Evolutionary conservation across 2,797 vertebrate species (phyloP).

Genomic region (Kryptopterus vitreolus): DNA sequence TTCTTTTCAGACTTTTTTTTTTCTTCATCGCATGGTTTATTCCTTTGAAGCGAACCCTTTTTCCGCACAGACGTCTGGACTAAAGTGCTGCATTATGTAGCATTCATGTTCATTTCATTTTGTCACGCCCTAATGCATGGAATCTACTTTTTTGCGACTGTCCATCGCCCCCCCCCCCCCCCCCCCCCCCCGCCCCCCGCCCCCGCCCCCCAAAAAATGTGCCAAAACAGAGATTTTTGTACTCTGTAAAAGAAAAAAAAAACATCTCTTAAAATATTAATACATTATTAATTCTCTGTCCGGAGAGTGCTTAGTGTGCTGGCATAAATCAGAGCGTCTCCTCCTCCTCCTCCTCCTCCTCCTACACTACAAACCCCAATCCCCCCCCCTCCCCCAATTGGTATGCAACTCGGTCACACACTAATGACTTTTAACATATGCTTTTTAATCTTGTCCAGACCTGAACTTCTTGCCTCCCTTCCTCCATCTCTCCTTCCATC

Average conservation of each 20-base stretch:
- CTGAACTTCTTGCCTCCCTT: slow-evolving; percentile 32
- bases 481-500: slow-evolving; percentile 48
- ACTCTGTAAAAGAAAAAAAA: slow-evolving; percentile 64
- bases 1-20: background rate
- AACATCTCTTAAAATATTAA: slow-evolving; percentile 76
- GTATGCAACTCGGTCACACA: slow-evolving; percentile 66
- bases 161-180: too few species aligned
- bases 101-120: too few species aligned
- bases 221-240: slow-evolving; percentile 74
- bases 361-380: too few species aligned
- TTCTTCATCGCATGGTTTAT: background rate
- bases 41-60: background rate
- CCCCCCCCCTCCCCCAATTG: too few species aligned
- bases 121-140: too few species aligned
- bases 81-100: slow-evolving; percentile 75
- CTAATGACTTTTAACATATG: slow-evolving; percentile 76
- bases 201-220: too few species aligned
- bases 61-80: slow-evolving; percentile 1
- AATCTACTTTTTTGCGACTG: too few species aligned
- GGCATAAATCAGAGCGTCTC: slow-evolving; percentile 68
- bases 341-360: slow-evolving; percentile 57
- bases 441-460: slow-evolving; percentile 68
- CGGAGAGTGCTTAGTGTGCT: slow-evolving; percentile 59
- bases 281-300: slow-evolving; percentile 72
- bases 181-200: too few species aligned